These are phyloP conservation scores for Etia nguti DNA, from an alignment of 2,113 vertebrate genomes.

Conservation along the genomic window DNA sequence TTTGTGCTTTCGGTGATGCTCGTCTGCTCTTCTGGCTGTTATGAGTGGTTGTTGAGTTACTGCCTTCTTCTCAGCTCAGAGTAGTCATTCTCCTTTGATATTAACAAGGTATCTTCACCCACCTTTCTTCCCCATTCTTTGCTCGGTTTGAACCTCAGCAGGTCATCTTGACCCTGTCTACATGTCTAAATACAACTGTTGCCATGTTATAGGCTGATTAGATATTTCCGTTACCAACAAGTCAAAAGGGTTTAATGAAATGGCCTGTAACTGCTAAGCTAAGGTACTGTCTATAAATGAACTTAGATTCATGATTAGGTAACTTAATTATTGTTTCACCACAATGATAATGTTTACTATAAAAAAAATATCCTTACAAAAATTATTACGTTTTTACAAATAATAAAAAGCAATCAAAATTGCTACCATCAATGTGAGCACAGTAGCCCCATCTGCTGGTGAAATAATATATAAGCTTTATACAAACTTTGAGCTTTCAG, in stretches of 20 bases:
- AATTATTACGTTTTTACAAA: not conserved
- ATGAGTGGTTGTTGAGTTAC: not conserved
- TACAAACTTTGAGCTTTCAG: not conserved
- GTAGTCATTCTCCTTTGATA: not conserved
- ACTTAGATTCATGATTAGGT: not conserved
- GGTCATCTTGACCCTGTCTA: not conserved
- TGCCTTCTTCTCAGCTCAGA: not conserved
- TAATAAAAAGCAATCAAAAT: too few relatives aligned
- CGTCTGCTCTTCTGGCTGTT: not conserved
- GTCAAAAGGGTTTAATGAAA: not conserved
- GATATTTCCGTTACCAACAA: fast-evolving
- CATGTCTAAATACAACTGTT: not conserved
- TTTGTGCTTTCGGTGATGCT: not conserved
- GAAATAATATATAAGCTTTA: not conserved
- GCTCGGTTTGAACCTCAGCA: not conserved
- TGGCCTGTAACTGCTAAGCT: not conserved
- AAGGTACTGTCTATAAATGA: not conserved
- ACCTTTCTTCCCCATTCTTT: not conserved
- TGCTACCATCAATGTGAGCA: not conserved
- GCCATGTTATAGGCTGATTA: not conserved
- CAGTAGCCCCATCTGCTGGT: not conserved
- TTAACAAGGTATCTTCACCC: not conserved
- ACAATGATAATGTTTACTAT: not conserved
- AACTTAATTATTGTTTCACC: not conserved
- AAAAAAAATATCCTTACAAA: not conserved